Evolutionary conservation across 1,140 invertebrate genomes (phyloP).

Genomic region (Apocrypta bakeri): DNA sequence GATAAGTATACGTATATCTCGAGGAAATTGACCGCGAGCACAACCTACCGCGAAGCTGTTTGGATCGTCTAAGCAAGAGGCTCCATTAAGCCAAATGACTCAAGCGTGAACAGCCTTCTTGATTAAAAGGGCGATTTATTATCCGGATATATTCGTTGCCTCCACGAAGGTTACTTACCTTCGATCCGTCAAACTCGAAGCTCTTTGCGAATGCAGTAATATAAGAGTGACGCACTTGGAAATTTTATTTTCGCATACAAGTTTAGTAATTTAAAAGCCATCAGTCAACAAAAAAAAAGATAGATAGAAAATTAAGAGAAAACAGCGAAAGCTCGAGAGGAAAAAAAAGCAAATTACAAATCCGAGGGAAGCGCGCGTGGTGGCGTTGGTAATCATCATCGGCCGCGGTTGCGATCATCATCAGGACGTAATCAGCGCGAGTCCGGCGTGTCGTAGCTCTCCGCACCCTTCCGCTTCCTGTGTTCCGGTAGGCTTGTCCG

Average conservation of each 20-base stretch:
- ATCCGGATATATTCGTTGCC: conserved; percentile 18
- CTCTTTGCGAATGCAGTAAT: no score
- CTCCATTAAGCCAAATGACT: conserved; percentile 37
- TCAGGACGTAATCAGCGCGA: conserved; percentile 57
- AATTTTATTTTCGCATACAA: background rate
- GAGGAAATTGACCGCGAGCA: background rate
- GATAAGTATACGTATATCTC: background rate
- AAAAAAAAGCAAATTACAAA: background rate
- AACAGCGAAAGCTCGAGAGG: background rate
- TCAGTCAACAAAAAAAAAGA: background rate
- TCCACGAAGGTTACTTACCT: background rate
- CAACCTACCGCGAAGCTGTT: conserved; percentile 23
- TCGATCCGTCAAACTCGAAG: conserved; percentile 36
- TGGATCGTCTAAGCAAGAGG: conserved; percentile 13
- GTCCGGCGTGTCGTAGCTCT: conserved; percentile 48
- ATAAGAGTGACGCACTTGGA: no score
- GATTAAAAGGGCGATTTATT: conserved; percentile 51
- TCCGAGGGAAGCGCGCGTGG: background rate
- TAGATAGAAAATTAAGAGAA: background rate
- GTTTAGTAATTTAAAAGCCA: background rate
- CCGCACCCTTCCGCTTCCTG: conserved; percentile 65
- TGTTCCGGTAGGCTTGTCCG: conserved; percentile 64
- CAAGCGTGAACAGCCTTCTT: conserved; percentile 38
- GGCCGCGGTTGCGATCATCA: conserved; percentile 30
- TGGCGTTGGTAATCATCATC: conserved; percentile 9